phyloP scores from a whole-genome alignment of 2,888 invertebrate species.

The Apotomis betuletana region DNA sequence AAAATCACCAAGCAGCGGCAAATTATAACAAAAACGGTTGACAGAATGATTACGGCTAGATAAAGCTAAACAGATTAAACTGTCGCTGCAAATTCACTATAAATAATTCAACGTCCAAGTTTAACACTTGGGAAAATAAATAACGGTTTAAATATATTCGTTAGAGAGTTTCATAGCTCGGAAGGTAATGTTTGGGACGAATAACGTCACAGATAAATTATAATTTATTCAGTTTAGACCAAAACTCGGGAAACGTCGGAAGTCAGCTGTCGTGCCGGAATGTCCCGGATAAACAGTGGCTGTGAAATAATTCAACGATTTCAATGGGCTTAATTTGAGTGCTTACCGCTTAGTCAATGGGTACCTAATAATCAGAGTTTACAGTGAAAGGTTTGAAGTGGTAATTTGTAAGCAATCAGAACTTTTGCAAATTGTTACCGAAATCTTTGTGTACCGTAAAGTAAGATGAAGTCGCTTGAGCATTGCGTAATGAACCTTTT shows the following conservation, averaged over 20 bases:
- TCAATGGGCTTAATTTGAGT: slow-evolving; percentile 30
- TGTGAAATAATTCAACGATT: slow-evolving; percentile 30
- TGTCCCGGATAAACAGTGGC: slow-evolving; percentile 35
- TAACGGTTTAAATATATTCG: not conserved
- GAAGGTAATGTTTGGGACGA: slow-evolving; percentile 12
- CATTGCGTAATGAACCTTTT: not conserved
- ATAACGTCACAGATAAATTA: slow-evolving; percentile 30
- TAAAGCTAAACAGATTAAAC: not conserved
- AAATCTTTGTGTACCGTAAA: not conserved
- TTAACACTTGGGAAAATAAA: not conserved
- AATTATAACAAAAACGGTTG: slow-evolving; percentile 39
- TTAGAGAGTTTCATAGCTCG: slow-evolving; percentile 3
- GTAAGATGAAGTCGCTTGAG: not conserved
- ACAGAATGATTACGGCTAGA: slow-evolving; percentile 38
- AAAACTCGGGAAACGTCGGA: slow-evolving; percentile 32
- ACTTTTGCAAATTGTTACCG: not conserved
- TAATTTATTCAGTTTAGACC: slow-evolving; percentile 34
- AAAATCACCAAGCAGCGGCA: slow-evolving; percentile 39
- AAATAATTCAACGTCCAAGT: not conserved
- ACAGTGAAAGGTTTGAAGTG: not conserved
- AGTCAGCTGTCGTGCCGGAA: slow-evolving; percentile 29
- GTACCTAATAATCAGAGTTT: slow-evolving; percentile 8
- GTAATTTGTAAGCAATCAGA: slow-evolving; percentile 7
- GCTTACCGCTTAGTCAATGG: slow-evolving; percentile 18
- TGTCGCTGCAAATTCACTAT: not conserved